These are phyloP conservation scores for Spongilla lacustris DNA, from an alignment of 37 sponge, comb jelly and placozoan species.

Conservation along the genomic window DNA sequence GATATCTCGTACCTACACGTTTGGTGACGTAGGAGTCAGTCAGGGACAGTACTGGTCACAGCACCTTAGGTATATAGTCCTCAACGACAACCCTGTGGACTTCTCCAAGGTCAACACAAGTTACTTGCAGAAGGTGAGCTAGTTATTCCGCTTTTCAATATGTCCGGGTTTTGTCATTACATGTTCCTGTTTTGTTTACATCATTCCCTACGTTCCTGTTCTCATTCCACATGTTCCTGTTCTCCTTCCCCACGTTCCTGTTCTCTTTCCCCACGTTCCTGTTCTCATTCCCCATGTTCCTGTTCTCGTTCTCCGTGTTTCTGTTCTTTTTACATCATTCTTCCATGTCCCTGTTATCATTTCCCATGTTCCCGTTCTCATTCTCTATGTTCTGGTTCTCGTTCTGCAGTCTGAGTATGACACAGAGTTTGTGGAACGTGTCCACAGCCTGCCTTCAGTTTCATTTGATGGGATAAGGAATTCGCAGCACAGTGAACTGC, in stretches of 20 bases:
- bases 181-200: neutral
- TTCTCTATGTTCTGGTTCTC: too few species aligned
- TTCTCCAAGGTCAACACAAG: conserved; percentile 63
- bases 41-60: conserved; percentile 67
- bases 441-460: conserved; percentile 30
- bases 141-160: neutral
- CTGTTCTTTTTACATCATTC: too few species aligned
- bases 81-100: conserved; percentile 66
- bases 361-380: neutral
- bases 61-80: conserved; percentile 60
- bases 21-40: conserved; percentile 85
- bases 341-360: too few species aligned
- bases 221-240: too few species aligned
- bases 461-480: conserved; percentile 2
- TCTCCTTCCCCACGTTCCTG: too few species aligned
- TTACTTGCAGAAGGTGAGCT: conserved; percentile 67
- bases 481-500: conserved; percentile 32
- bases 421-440: conserved; percentile 30
- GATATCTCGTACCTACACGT: conserved; percentile 82
- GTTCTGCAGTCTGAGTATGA: conserved; percentile 72
- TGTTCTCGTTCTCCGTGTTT: neutral
- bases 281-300: too few species aligned
- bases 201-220: too few species aligned
- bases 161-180: too few species aligned
- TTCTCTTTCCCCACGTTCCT: too few species aligned